Percentiles rank a stretch among this genome's conserved stretches.
These are phyloP conservation scores for Meghimatium bilineatum DNA, from an alignment of 2,888 invertebrate species.

Conservation along the genomic window DNA sequence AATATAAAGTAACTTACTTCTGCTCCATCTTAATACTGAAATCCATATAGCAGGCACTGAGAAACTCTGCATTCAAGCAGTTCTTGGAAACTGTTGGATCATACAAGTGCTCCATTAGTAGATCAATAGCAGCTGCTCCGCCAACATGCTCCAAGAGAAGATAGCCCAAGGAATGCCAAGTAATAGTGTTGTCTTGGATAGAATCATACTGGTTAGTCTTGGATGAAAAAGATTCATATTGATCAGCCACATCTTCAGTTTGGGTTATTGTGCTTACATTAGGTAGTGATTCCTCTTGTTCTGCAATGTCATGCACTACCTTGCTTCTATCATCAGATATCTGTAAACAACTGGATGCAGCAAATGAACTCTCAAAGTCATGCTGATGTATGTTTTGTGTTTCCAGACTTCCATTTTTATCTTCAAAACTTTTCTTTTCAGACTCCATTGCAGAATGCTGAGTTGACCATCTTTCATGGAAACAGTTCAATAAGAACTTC, in stretches of 20 bases:
- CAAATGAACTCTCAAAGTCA: neutral
- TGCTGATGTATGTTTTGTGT: neutral
- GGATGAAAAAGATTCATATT: slow-evolving; percentile 17
- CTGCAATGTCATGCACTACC: neutral
- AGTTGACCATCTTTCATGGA: slow-evolving; percentile 10
- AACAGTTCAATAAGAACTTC: slow-evolving; percentile 54
- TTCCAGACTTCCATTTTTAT: neutral
- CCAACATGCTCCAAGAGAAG: slow-evolving; percentile 38
- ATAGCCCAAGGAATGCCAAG: slow-evolving; percentile 39
- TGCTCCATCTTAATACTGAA: slow-evolving; percentile 32
- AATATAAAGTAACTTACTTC: slow-evolving; percentile 19
- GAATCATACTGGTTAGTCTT: neutral
- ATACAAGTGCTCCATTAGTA: slow-evolving; percentile 34
- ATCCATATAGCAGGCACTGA: slow-evolving; percentile 40
- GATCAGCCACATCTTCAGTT: neutral
- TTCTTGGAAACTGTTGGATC: slow-evolving; percentile 8
- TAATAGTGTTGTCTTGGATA: slow-evolving; percentile 1
- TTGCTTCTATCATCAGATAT: neutral
- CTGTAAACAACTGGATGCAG: neutral
- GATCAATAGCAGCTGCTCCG: slow-evolving; percentile 37
- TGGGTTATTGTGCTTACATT: neutral
- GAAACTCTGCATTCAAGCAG: slow-evolving; percentile 34
- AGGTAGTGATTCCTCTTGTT: neutral
- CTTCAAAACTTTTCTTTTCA: neutral
- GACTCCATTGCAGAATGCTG: neutral